Evolutionary conservation across 2,888 invertebrate species (phyloP), one percentile per base, ranked within the genome.

Genomic region (Dryobota labecula): DNA sequence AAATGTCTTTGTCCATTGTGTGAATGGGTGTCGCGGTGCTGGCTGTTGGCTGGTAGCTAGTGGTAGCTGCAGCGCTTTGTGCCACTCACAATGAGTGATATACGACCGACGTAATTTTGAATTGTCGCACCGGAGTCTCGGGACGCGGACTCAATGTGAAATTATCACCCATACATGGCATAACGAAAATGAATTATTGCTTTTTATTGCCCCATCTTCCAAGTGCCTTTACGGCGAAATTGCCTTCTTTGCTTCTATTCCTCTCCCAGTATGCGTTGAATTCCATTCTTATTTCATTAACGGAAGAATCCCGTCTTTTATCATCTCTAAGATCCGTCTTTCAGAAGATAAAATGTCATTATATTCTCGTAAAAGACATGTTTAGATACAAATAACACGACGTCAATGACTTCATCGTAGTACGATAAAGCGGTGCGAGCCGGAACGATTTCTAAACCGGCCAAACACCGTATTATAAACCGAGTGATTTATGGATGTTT

Each of bases 111-210:
- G 92, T 93, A 92, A 93, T 93, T 94, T 92, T 90, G 92, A 95
- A 95, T 95, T 95, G 95, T 95, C 95, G 93, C 92, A 89, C 86
- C 80, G 90, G 88, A 89, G 89, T 87, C 92, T 92, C 89, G 90
- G 89, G 88, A 88, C 87, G 89, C 86, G 84, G 86, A 86, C 90
- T 94, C 93, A 93, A 94, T 94, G 93, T 92, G 92, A 93, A 95
- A 96, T 96, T 93, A 96, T 95, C 95, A 94, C 92, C 94, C 94
- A 92, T 94, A 93, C 93, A 92, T 90, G 92, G 95, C 95, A 95
- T 94, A 94, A 93, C 95, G 94, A 95, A 96, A 94, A 95, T 95
- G 95, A 96, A 94, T 95, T 95, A 95, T 95, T 91, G 91, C 94
- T 91, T 92, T 93, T 94, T 93, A 94, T 94, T 92, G 88, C 90